Evolutionary conservation across 2,113 vertebrate genomes (phyloP), one percentile per base, ranked within the genome.

Genomic region (Cyphomyrus discorhynchus): DNA sequence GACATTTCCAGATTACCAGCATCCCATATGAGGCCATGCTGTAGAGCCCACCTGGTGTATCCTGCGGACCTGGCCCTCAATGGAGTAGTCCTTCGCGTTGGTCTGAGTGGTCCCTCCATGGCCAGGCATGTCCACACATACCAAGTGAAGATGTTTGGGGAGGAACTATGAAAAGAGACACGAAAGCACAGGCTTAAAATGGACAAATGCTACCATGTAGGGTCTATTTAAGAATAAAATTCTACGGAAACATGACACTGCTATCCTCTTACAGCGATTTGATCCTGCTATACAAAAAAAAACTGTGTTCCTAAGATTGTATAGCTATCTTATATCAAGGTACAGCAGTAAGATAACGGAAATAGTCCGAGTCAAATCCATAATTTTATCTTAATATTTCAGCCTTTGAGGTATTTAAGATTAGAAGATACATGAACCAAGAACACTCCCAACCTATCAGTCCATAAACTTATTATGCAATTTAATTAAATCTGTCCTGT

Each of bases 51-150:
- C 98, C 98, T 99, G 97, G 91, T 97, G 97, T 94, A 99, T 97
- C 80, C 98, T 96, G 88, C 92, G 94, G 0, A 97, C 97, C 95
- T 99, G 98, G 1, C 98, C 98, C 0, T 94, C 95, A 89, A 98
- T 97, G 92, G 97, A 97, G 92, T 98, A 98, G 94, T 99, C 98
- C 6, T 97, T 96, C 35, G 95, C 90, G 8, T 95, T 94, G 0
- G 97, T 97, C 39, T 98, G 97, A 5, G 96, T 97, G 0, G 98
- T 99, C 1, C 97, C 97, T 88, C 96, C 97, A 0, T 99, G 98
- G 39, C 98, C 98, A 0, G 98, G 98, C 98, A 99, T 97, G 94
- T 99, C 98, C 87, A 99, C 95, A 0, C 97, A 98, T 88, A 99
- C 92, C 94, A 99, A 91, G 86, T 99, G 98, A 88, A 96, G 92